Conservation (phyloP, 1,140 invertebrate species). For the Procambarus virginalis region DNA sequence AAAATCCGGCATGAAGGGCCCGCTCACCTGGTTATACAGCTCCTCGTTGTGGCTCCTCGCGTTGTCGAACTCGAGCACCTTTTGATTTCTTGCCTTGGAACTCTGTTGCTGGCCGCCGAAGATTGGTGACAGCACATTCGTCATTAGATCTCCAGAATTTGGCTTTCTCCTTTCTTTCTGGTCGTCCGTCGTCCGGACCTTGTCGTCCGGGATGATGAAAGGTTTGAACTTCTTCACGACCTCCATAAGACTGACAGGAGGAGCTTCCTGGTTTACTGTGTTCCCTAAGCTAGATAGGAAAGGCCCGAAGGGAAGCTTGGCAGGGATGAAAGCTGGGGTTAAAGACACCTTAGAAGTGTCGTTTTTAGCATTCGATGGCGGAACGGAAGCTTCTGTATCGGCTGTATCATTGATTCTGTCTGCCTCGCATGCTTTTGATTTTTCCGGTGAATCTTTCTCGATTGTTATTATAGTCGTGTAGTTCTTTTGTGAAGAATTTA, state of each 20-base stretch:
- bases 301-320: conserved; percentile 55
- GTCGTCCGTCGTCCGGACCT: background rate
- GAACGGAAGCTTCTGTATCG: background rate
- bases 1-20: conserved; percentile 15
- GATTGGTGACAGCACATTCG: conserved; percentile 39
- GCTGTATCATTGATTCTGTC: background rate
- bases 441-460: too few relatives aligned
- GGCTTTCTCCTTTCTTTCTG: background rate
- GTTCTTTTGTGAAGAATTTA: background rate
- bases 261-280: background rate
- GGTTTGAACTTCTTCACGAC: conserved; percentile 18
- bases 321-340: conserved; percentile 40
- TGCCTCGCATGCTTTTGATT: background rate
- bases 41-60: conserved; percentile 47
- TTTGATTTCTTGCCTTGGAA: conserved; percentile 14
- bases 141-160: conserved; percentile 38
- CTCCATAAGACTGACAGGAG: background rate
- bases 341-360: background rate
- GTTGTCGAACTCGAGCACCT: conserved; percentile 35
- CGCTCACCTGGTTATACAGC: conserved; percentile 38
- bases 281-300: conserved; percentile 18
- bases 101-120: conserved; percentile 10
- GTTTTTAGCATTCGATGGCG: background rate
- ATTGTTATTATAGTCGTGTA: background rate
- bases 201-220: background rate